Conservation (phyloP, 2,888 invertebrate species). For the Thysanoteuthis rhombus region DNA sequence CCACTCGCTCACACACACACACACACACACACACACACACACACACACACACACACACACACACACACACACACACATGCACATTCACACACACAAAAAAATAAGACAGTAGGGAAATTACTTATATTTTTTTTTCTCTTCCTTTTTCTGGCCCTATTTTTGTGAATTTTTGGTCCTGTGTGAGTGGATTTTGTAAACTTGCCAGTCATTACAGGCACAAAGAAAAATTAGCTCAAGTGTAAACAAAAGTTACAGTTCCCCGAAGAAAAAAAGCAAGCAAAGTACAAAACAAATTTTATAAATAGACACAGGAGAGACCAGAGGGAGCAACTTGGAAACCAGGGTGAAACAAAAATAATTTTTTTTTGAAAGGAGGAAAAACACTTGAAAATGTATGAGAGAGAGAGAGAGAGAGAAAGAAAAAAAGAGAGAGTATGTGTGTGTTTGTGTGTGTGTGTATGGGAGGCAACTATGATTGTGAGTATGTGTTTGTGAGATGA, state of each 20-base stretch:
- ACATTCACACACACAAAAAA: no score
- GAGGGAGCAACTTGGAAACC: neutral
- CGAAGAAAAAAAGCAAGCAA: neutral
- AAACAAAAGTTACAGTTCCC: neutral
- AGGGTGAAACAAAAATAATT: neutral
- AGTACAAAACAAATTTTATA: neutral
- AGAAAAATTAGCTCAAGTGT: constrained; percentile 12
- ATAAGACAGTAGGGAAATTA: no score
- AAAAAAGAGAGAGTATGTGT: no score
- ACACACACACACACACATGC: no score
- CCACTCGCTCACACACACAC: no score
- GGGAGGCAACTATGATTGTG: no score
- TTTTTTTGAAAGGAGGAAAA: neutral
- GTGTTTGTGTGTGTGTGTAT: no score
- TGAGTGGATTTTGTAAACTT: neutral
- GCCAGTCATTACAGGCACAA: neutral
- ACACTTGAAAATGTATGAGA: neutral
- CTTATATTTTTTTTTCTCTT: no score
- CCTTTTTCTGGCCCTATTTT: neutral
- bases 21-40: no score
- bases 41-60: no score
- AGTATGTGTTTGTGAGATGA: no score
- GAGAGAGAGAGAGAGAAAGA: no score
- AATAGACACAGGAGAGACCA: neutral
- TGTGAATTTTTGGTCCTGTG: neutral